Evolutionary conservation across 1,140 invertebrate genomes (phyloP).

Genomic region (Drosophila willistoni): DNA sequence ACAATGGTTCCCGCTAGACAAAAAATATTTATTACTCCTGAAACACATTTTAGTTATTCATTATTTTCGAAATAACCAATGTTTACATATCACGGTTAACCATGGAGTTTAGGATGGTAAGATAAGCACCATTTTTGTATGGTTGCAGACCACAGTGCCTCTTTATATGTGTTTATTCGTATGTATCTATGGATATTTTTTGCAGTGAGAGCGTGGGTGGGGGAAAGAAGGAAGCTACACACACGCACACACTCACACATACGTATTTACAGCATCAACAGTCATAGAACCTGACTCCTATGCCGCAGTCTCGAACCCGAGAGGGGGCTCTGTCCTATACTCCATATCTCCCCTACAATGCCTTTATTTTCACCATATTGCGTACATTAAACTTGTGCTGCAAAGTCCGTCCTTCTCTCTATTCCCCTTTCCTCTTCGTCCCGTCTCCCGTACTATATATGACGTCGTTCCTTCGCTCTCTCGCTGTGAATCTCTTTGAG

Average conservation of each 20-base stretch:
- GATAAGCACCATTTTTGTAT: not conserved
- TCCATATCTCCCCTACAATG: not conserved
- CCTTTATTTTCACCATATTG: slow-evolving; percentile 23
- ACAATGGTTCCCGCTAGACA: not conserved
- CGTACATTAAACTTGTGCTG: slow-evolving; percentile 32
- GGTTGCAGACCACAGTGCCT: slow-evolving; percentile 3
- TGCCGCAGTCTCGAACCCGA: not conserved
- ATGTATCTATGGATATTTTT: slow-evolving; percentile 6
- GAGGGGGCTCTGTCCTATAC: not conserved
- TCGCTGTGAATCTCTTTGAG: slow-evolving; percentile 23
- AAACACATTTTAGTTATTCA: not conserved
- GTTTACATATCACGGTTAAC: not conserved
- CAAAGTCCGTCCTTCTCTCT: slow-evolving; percentile 44
- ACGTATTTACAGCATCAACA: slow-evolving; percentile 33
- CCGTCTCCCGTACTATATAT: slow-evolving; percentile 29
- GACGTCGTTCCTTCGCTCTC: slow-evolving; percentile 52
- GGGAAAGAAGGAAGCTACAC: slow-evolving; percentile 7
- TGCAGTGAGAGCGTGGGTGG: not conserved
- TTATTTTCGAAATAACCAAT: too few relatives aligned
- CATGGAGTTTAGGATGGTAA: not conserved
- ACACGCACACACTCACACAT: not conserved
- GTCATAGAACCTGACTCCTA: slow-evolving; percentile 21
- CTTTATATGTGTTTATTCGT: not conserved
- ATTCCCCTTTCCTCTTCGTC: too few relatives aligned
- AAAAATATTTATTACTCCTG: not conserved